Percentiles rank a stretch among this genome's conserved stretches.
Evolutionary conservation across 2,797 vertebrate species (phyloP).

Genomic region (Carcharodon carcharias): DNA sequence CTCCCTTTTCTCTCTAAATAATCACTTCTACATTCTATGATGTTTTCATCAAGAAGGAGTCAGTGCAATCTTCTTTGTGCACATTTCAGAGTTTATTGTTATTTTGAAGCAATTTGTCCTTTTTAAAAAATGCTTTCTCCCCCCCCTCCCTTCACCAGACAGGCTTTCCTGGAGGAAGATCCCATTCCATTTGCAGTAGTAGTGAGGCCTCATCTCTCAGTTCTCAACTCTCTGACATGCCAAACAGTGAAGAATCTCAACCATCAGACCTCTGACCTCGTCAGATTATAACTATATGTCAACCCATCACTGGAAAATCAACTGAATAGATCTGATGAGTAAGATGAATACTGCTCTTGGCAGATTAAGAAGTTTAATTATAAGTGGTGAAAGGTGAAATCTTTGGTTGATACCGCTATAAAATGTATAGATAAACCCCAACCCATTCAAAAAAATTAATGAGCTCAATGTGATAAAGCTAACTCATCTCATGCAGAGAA

Average conservation of each 20-base stretch:
- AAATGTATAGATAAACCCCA: background rate
- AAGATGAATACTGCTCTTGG: background rate
- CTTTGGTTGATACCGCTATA: background rate
- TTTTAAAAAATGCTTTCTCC: background rate
- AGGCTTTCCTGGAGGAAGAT: slow-evolving; percentile 92
- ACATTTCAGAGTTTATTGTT: no score
- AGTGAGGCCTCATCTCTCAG: slow-evolving; percentile 97
- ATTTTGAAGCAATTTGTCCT: background rate
- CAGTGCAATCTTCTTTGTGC: background rate
- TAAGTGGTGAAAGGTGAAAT: background rate
- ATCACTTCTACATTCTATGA: background rate
- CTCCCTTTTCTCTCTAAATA: background rate
- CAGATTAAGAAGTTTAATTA: background rate
- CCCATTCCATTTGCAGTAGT: slow-evolving; percentile 90
- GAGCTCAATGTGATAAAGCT: background rate
- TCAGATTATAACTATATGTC: background rate
- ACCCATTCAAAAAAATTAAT: background rate
- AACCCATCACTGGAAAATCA: background rate
- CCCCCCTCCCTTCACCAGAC: slow-evolving; percentile 65
- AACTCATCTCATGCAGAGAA: background rate
- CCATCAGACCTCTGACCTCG: background rate
- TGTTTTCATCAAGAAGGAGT: background rate
- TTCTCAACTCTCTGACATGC: slow-evolving; percentile 93
- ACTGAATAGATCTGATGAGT: background rate
- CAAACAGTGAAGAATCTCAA: slow-evolving; percentile 66